phyloP scores from a whole-genome alignment of 2,888 invertebrate species.

The Melanostoma scalare region DNA sequence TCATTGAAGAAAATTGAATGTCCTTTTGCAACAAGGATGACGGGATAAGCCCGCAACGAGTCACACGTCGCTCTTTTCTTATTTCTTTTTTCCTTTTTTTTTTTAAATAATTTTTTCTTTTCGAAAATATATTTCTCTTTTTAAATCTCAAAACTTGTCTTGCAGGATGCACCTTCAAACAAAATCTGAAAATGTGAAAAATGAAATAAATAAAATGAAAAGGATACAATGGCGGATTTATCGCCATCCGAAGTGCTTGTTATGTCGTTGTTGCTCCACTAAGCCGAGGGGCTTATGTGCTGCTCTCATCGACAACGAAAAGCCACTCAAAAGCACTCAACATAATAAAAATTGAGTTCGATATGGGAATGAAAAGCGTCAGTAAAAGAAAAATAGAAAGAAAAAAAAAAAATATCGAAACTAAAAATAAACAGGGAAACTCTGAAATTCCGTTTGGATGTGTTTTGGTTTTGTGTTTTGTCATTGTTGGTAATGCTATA shows the following conservation, averaged over 20 bases:
- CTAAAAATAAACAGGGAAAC: constrained; percentile 10
- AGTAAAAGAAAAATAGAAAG: neutral
- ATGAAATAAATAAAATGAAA: constrained; percentile 43
- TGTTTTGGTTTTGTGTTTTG: constrained; percentile 28
- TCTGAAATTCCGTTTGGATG: constrained; percentile 38
- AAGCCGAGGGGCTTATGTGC: constrained; percentile 62
- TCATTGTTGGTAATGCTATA: constrained; percentile 10
- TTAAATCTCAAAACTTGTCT: constrained; percentile 34
- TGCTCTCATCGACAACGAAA: constrained; percentile 48
- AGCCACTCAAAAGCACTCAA: constrained; percentile 64
- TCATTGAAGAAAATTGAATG: constrained; percentile 59
- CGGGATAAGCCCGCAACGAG: constrained; percentile 13
- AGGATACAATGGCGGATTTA: constrained; percentile 62
- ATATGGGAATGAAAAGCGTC: constrained; percentile 15
- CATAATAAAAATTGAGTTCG: constrained; percentile 68
- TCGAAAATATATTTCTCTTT: constrained; percentile 8
- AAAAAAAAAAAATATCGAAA: constrained; percentile 11
- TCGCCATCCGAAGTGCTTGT: constrained; percentile 63
- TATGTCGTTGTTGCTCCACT: constrained; percentile 61
- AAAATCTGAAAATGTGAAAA: constrained; percentile 50
- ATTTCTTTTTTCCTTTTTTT: neutral
- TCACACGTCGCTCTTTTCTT: constrained; percentile 6
- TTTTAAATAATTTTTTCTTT: constrained; percentile 6
- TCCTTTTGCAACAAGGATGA: constrained; percentile 30
- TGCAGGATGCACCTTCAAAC: constrained; percentile 41